Conservation (phyloP, 2,888 invertebrate species). For the Alitta virens region DNA sequence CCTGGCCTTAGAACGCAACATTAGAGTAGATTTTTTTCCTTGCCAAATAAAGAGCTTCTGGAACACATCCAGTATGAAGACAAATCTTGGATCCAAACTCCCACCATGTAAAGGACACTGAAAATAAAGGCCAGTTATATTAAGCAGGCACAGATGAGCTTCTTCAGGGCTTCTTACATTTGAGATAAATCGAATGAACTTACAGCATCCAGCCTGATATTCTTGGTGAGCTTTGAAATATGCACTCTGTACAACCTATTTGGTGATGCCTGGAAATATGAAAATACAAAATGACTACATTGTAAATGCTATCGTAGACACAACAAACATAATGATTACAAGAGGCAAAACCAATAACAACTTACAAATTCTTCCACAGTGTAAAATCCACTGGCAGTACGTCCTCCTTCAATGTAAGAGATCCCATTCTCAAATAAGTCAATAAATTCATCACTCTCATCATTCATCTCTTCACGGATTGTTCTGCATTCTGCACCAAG, state of each 20-base stretch:
- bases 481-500: constrained; percentile 92
- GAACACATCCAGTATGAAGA: constrained; percentile 87
- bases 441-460: constrained; percentile 94
- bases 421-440: constrained; percentile 86
- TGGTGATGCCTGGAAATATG: constrained; percentile 69
- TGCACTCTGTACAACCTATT: constrained; percentile 79
- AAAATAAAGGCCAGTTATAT: constrained; percentile 5
- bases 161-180: too few relatives aligned
- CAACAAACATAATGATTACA: too few relatives aligned
- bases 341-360: too few relatives aligned
- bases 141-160: too few relatives aligned
- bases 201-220: constrained; percentile 86
- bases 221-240: constrained; percentile 63
- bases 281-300: constrained; percentile 1
- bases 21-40: constrained; percentile 65
- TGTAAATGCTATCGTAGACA: background rate
- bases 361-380: constrained; percentile 76
- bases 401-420: constrained; percentile 95
- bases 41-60: constrained; percentile 87
- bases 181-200: constrained; percentile 22
- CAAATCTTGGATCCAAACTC: constrained; percentile 86
- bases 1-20: constrained; percentile 55
- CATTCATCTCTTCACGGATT: constrained; percentile 92
- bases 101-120: constrained; percentile 49
- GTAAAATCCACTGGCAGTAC: constrained; percentile 95